Evolutionary conservation across 2,113 vertebrate species (phyloP), one percentile per base, ranked within the genome.

Genomic region (Macheiramphus alcinus): DNA sequence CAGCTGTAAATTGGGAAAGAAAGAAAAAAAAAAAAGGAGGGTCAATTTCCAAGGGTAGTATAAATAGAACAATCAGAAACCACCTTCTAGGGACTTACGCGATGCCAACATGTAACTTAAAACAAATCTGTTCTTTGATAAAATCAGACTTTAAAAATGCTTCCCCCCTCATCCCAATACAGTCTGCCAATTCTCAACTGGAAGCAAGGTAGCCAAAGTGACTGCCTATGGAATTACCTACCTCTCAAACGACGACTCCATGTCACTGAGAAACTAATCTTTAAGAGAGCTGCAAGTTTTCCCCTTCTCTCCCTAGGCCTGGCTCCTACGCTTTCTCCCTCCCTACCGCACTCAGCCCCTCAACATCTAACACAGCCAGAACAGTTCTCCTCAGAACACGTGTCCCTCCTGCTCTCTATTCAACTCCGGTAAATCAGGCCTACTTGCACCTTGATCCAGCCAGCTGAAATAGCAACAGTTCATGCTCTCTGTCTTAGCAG

Each of bases 1-100:
- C 61, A 97, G 82, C 98, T 98, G 48, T 13, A 70, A 95, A 85
- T 48, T 8, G 82, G 94, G 61, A 90, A 87, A 61, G 14, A 34
- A 43, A 55, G n/a, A 91, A n/a, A 42, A 34, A 16, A 52, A 32
- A 91, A 50, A n/a, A n/a, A 16, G 38, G 10, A 90, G 32, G 23
- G 53, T 94, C 70, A 80, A 71, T 63, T 73, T 78, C 34, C 42
- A 76, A 29, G 8, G 4, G 9, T 3, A 34, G 32, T 18, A 72
- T 34, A 17, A 47, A 78, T 1, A 53, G 15, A 34, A 68, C 21
- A 40, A 53, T 40, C 25, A 50, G 13, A 71, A 81, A 13, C 18
- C 6, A 2, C 43, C 13, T 62, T 53, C 48, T 70, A 50, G 67
- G 55, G 61, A 88, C 36, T 27, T 1, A 25, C 0, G 25, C 34